Base-by-base conservation (phyloP, 2,113 vertebrate species). In the Catharus bicknelli region DNA sequence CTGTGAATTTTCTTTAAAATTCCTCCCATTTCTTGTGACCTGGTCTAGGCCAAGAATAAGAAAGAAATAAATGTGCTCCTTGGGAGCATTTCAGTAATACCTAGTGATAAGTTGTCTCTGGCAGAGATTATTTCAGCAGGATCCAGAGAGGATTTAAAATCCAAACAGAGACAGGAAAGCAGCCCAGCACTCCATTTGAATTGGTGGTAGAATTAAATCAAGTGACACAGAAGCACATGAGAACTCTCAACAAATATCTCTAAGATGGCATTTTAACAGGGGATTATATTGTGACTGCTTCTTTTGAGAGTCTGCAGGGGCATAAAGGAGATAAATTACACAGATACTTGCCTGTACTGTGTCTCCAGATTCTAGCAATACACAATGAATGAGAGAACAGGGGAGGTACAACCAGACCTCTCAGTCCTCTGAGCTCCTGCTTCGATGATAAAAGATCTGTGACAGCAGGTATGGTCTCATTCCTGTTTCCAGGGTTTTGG, bases 31-130 rank as follows among this genome's bases (percentile, higher is more conserved):
- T 95, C 92, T 91, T 86, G 55, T 81, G 61, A 90, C 59, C 38
- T 74, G 15, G 7, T 90, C 36, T 42, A 74, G 63, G 83, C 95
- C 96, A 96, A 96, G 72, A 95, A 95, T 86, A 96, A 95, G 93
- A 94, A 95, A 86, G 73, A 86, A 94, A 91, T 16, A 90, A 95
- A 93, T 92, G 75, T 92, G 73, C 90, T 96, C 27, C 81, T 95
- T 90, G 86, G 86, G 88, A 96, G 36, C 64, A 64, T 92, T 96
- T 94, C 88, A 93, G 64, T 94, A 83, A 95, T 94, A 94, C 90
- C 88, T 88, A 83, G 90, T 0, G 40, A 94, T 96, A 96, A 96
- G 53, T 96, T 95, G 88, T 94, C 90, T 95, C 95, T 96, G 96
- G 96, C 94, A 94, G 72, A 81, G 86, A 88, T 64, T 90, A 78